Percentiles rank a stretch among this genome's conserved stretches.
Evolutionary conservation across 30 jellyfish, hydroid and myxozoan species (phyloP).

Genomic region (Hydractinia echinata): DNA sequence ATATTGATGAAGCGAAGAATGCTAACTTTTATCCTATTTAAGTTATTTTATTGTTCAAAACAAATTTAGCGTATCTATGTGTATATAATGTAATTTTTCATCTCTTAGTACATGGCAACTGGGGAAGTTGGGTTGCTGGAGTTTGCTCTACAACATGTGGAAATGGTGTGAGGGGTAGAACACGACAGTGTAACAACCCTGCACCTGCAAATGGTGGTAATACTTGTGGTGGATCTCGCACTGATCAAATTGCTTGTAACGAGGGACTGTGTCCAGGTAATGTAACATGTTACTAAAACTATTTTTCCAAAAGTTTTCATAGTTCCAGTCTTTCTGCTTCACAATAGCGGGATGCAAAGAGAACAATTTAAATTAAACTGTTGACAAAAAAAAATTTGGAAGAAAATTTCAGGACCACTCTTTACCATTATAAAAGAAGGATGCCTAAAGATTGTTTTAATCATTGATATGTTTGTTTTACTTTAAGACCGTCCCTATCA

Average conservation of each 20-base stretch:
- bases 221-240: not conserved
- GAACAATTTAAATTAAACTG: too few relatives aligned
- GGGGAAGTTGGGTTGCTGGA: slow-evolving; percentile 13
- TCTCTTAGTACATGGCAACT: not conserved
- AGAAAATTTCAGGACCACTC: too few relatives aligned
- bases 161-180: not conserved
- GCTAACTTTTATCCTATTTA: too few relatives aligned
- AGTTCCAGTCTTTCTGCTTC: too few relatives aligned
- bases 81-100: not conserved
- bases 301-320: not conserved
- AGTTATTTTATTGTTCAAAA: too few relatives aligned
- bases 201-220: not conserved
- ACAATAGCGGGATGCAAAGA: not conserved
- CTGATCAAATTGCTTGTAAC: not conserved
- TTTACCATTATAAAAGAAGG: too few relatives aligned
- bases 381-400: too few relatives aligned
- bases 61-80: not conserved
- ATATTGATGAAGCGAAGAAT: too few relatives aligned
- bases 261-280: not conserved
- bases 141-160: not conserved
- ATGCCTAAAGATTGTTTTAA: too few relatives aligned
- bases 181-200: not conserved
- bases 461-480: too few relatives aligned
- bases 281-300: not conserved
- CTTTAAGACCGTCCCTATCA: too few relatives aligned